phyloP scores from a whole-genome alignment of 1,140 invertebrate species.

The Euwallacea fornicatus region DNA sequence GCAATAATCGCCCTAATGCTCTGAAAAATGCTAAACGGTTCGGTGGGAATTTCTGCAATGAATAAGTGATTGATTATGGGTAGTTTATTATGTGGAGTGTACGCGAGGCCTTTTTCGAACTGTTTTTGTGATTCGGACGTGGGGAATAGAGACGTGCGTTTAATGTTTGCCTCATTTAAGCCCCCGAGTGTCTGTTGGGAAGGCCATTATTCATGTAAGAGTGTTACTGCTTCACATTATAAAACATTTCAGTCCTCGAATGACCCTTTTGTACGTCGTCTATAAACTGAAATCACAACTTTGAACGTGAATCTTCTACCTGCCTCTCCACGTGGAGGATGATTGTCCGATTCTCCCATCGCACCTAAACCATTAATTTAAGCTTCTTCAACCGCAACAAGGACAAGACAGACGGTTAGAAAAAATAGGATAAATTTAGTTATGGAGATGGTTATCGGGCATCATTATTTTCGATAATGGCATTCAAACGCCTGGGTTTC shows the following conservation, averaged over 20 bases:
- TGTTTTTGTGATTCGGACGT: slow-evolving; percentile 16
- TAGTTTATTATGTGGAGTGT: slow-evolving; percentile 7
- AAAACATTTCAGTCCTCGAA: too few species aligned
- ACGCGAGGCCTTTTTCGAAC: neutral
- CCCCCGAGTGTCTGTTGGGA: neutral
- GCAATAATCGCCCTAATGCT: slow-evolving; percentile 19
- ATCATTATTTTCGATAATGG: slow-evolving; percentile 37
- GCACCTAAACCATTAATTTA: slow-evolving; percentile 16
- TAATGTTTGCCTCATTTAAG: slow-evolving; percentile 8
- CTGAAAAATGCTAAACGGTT: slow-evolving; percentile 15
- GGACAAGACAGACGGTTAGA: slow-evolving; percentile 22
- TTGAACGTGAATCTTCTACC: slow-evolving; percentile 2
- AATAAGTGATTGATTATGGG: slow-evolving; percentile 26
- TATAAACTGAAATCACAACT: too few species aligned
- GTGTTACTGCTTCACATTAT: too few species aligned
- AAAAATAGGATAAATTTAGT: slow-evolving; percentile 34
- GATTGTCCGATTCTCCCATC: slow-evolving; percentile 21
- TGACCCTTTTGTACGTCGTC: too few species aligned
- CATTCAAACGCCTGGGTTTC: slow-evolving; percentile 31
- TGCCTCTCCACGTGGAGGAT: slow-evolving; percentile 23
- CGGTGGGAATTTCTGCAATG: slow-evolving; percentile 20
- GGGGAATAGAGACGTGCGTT: slow-evolving; percentile 8
- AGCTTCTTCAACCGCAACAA: slow-evolving; percentile 14
- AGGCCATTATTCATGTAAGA: neutral
- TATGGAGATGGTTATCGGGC: slow-evolving; percentile 33